Percentiles rank a stretch among this genome's conserved stretches.
Conservation (phyloP, 2,113 vertebrate genomes). For the Phoxinus phoxinus region DNA sequence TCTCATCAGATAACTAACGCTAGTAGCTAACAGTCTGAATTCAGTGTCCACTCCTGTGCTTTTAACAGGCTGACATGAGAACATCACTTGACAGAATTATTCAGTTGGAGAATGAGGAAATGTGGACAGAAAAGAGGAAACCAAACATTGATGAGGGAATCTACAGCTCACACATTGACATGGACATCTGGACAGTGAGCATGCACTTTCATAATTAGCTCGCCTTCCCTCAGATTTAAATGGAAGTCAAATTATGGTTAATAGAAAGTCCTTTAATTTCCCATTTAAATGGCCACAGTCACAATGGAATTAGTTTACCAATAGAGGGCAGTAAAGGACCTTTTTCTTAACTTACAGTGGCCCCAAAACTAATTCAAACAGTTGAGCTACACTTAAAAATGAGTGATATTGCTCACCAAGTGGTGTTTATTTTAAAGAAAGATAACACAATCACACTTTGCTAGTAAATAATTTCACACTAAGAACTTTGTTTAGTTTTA, state of each 20-base stretch:
- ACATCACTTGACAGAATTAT: conserved; percentile 55
- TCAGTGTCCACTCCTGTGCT: background rate
- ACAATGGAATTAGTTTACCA: background rate
- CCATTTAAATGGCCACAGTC: background rate
- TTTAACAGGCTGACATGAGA: conserved; percentile 66
- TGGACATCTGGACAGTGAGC: conserved; percentile 74
- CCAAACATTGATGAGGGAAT: conserved; percentile 64
- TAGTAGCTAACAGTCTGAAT: background rate
- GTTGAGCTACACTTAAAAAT: too few species aligned
- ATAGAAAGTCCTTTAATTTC: background rate
- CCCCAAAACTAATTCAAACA: background rate
- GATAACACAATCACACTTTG: background rate
- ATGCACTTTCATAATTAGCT: background rate
- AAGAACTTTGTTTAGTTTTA: background rate
- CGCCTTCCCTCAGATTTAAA: background rate
- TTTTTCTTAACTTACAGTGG: background rate
- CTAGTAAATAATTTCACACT: background rate
- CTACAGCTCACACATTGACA: conserved; percentile 63
- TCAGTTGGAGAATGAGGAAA: conserved; percentile 59
- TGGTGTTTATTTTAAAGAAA: too few species aligned
- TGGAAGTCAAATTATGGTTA: background rate
- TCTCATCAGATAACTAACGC: too few species aligned
- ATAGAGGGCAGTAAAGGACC: conserved; percentile 44
- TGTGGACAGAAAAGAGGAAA: conserved; percentile 57
- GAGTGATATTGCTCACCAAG: too few species aligned